Percentiles rank a stretch among this genome's conserved stretches.
Conservation (phyloP, 2,888 invertebrate species). For the Amiota minor region DNA sequence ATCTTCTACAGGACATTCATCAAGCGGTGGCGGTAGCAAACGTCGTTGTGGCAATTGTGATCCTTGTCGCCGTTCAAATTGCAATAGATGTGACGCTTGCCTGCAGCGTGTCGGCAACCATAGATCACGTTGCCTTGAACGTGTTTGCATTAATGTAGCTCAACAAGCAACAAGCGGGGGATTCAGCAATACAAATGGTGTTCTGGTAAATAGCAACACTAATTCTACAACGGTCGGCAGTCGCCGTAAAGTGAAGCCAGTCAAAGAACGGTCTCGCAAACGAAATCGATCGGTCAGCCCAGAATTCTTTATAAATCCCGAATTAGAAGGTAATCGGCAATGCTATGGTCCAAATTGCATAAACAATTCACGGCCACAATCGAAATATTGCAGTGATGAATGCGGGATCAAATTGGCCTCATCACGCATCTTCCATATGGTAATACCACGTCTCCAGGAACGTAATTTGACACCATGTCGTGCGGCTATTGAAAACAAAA, state of each 20-base stretch:
- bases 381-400: conserved; percentile 94
- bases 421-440: conserved; percentile 83
- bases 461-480: conserved; percentile 91
- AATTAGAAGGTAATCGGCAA: conserved; percentile 82
- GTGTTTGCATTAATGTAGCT: conserved; percentile 71
- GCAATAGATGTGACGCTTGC: conserved; percentile 72
- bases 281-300: conserved; percentile 67
- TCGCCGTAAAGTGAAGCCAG: conserved; percentile 62
- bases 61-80: conserved; percentile 77
- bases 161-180: conserved; percentile 37
- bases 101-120: conserved; percentile 65
- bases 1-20: not conserved
- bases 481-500: conserved; percentile 87
- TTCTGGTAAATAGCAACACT: conserved; percentile 27
- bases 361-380: conserved; percentile 83
- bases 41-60: conserved; percentile 83
- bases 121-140: conserved; percentile 75
- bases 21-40: too few relatives aligned
- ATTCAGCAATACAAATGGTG: not conserved
- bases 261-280: conserved; percentile 63
- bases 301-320: conserved; percentile 70
- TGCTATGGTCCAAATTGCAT: conserved; percentile 94
- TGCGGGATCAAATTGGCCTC: conserved; percentile 93
- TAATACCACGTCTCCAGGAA: conserved; percentile 92
- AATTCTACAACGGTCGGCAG: conserved; percentile 2